Evolutionary conservation across 2,888 invertebrate species (phyloP).

Genomic region (Dolichopus griseipennis): DNA sequence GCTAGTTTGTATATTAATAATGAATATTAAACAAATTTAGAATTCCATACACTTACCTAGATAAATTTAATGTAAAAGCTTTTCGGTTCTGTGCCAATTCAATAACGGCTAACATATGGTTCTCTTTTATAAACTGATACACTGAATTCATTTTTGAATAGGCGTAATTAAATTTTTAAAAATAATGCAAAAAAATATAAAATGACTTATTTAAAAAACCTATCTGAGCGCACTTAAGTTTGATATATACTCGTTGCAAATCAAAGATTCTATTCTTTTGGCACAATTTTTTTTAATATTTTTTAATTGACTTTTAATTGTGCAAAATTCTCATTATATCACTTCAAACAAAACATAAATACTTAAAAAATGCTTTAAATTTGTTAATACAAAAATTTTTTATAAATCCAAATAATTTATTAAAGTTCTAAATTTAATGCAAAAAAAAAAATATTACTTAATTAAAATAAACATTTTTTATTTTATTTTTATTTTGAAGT

Average conservation of each 20-base stretch:
- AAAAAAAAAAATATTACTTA: neutral
- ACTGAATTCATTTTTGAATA: conserved; percentile 7
- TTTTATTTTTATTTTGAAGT: conserved; percentile 3
- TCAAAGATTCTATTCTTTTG: neutral
- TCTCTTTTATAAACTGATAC: conserved; percentile 8
- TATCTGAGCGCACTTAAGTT: neutral
- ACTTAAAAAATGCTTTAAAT: too few relatives aligned
- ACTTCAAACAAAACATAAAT: too few relatives aligned
- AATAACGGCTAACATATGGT: conserved; percentile 10
- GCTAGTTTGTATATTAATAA: too few relatives aligned
- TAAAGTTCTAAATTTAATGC: neutral
- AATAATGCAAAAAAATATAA: neutral
- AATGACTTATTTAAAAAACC: neutral
- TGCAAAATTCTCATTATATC: neutral
- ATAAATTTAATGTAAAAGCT: conserved; percentile 52
- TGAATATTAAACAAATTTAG: too few relatives aligned
- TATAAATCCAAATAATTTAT: neutral
- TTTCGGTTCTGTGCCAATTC: conserved; percentile 29
- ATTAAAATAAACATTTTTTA: conserved; percentile 6
- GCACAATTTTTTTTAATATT: neutral
- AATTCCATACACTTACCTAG: conserved; percentile 31
- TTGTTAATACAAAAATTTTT: neutral
- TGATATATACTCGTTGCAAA: neutral
- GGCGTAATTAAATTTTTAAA: neutral
- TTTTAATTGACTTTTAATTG: neutral